Evolutionary conservation across 2,888 invertebrate species (phyloP).

Genomic region (Napeogenes inachia): DNA sequence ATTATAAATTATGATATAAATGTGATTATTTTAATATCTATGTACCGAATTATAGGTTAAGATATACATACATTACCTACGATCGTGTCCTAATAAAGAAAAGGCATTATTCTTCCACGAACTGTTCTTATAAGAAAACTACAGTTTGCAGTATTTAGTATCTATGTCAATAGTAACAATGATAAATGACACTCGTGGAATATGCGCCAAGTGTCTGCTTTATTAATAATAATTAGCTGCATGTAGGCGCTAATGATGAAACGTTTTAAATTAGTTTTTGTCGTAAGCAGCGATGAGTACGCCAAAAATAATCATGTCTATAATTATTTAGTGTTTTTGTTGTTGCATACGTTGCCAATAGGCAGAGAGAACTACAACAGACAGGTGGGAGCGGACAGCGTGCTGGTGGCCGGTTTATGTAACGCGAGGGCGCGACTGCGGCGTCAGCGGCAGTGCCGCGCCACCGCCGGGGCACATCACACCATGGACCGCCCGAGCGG

Average conservation of each 20-base stretch:
- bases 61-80: too few relatives aligned
- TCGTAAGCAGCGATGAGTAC: conserved; percentile 48
- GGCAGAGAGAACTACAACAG: conserved; percentile 57
- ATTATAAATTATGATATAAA: too few relatives aligned
- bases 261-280: conserved; percentile 52
- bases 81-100: too few relatives aligned
- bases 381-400: conserved; percentile 68
- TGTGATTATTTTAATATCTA: too few relatives aligned
- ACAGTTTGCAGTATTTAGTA: too few relatives aligned
- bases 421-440: conserved; percentile 43
- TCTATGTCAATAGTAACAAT: neutral
- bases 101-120: too few relatives aligned
- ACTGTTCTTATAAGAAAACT: too few relatives aligned
- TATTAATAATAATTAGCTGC: conserved; percentile 13
- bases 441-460: conserved; percentile 58
- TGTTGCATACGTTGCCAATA: conserved; percentile 69
- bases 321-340: conserved; percentile 75
- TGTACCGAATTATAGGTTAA: too few relatives aligned
- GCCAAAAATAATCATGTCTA: conserved; percentile 64
- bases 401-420: conserved; percentile 66
- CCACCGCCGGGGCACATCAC: conserved; percentile 52
- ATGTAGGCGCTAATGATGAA: conserved; percentile 27
- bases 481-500: conserved; percentile 52
- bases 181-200: neutral
- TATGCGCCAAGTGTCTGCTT: conserved; percentile 9